These are phyloP conservation scores for Globodera rostochiensis DNA, from an alignment of 1,140 invertebrate species.

Conservation along the genomic window DNA sequence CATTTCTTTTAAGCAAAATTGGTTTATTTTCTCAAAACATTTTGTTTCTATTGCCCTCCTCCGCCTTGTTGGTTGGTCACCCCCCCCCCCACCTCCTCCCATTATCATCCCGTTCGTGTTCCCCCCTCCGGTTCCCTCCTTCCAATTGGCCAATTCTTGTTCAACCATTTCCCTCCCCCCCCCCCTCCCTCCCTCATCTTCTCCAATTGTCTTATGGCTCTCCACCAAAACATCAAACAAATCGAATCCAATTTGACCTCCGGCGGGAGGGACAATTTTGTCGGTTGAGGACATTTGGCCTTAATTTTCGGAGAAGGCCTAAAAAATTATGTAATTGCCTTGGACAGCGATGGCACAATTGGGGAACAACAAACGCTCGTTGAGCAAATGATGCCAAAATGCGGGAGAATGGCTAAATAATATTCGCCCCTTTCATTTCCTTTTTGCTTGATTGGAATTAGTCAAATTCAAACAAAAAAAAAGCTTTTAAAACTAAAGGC, in stretches of 20 bases:
- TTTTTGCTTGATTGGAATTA: not conserved
- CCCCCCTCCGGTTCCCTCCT: too few species aligned
- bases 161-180: not conserved
- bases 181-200: not conserved
- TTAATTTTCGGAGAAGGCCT: conserved; percentile 1
- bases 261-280: conserved; percentile 2
- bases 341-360: conserved; percentile 1
- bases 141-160: too few species aligned
- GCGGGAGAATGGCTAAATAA: not conserved
- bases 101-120: too few species aligned
- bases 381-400: not conserved
- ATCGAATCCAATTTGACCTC: conserved; percentile 17
- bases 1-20: not conserved
- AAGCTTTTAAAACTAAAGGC: too few species aligned
- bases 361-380: not conserved
- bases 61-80: not conserved
- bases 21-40: not conserved
- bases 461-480: too few species aligned
- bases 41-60: not conserved
- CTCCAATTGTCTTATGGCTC: conserved; percentile 16
- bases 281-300: conserved; percentile 1
- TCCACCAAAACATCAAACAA: conserved; percentile 18
- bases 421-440: not conserved
- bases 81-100: not conserved
- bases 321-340: conserved; percentile 14